phyloP scores from a whole-genome alignment of 2,797 vertebrate genomes.

The Phalanger gymnotis region DNA sequence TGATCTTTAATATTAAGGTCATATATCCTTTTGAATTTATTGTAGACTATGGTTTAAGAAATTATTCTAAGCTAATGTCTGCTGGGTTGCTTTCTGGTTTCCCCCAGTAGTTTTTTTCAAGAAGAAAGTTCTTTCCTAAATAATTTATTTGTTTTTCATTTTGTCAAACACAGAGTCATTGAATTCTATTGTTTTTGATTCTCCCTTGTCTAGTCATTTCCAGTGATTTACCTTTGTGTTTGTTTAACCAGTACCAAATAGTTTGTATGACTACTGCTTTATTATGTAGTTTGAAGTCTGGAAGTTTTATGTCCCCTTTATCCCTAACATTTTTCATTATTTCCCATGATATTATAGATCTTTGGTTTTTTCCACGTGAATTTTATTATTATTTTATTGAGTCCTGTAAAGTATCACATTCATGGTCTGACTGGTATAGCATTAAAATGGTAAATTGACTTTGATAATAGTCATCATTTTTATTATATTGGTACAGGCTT shows the following conservation, averaged over 20 bases:
- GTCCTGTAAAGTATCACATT: background rate
- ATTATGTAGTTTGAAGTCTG: background rate
- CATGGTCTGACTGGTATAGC: background rate
- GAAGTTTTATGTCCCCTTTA: background rate
- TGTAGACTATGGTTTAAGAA: background rate
- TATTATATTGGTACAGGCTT: background rate
- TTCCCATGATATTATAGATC: background rate
- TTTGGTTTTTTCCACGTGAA: background rate
- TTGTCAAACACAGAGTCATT: background rate
- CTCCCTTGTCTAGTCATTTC: background rate
- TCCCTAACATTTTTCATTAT: background rate
- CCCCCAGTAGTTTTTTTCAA: background rate
- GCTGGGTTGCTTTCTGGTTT: background rate
- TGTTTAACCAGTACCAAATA: background rate
- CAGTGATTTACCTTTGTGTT: background rate
- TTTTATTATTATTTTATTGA: background rate
- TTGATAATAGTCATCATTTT: background rate
- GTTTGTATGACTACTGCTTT: background rate
- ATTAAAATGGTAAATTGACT: background rate
- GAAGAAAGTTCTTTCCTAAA: background rate
- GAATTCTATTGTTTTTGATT: background rate
- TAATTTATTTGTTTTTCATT: background rate
- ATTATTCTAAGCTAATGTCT: background rate
- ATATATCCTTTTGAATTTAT: background rate
- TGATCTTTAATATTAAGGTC: background rate